Evolutionary conservation across 2,113 vertebrate genomes (phyloP).

Genomic region (Clarias gariepinus): DNA sequence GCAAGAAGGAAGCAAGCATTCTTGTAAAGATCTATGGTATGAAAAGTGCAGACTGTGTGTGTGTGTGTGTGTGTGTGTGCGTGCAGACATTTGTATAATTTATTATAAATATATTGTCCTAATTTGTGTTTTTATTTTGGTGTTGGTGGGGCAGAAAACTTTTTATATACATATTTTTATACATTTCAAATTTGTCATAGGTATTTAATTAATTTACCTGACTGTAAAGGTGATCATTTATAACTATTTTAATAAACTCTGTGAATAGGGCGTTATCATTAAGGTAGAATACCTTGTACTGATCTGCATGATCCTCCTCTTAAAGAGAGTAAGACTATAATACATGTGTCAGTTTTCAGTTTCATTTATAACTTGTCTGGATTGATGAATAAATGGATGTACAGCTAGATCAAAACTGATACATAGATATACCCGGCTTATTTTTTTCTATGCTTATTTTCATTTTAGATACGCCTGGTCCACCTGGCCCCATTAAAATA

Average conservation of each 20-base stretch:
- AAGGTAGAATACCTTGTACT: background rate
- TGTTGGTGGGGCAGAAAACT: background rate
- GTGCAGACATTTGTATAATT: background rate
- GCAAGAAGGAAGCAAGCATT: conserved; percentile 91
- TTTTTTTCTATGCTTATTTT: background rate
- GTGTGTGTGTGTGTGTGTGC: background rate
- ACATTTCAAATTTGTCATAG: background rate
- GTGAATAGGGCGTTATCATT: background rate
- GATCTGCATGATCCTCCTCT: background rate
- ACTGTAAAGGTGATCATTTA: background rate
- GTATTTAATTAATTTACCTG: background rate
- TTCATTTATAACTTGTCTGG: background rate
- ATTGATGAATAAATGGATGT: background rate
- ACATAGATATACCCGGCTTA: background rate
- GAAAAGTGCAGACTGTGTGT: background rate
- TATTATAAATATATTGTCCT: background rate
- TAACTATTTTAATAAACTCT: background rate
- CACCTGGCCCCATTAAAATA: conserved; percentile 84
- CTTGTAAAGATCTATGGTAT: conserved; percentile 95
- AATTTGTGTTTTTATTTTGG: background rate
- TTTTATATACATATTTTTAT: background rate
- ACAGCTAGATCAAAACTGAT: background rate
- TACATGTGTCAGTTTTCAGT: no score
- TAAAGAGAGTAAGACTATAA: background rate
- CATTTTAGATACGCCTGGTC: conserved; percentile 89